These are phyloP conservation scores for Tigriopus californicus DNA, from an alignment of 2,888 invertebrate genomes.

Conservation along the genomic window DNA sequence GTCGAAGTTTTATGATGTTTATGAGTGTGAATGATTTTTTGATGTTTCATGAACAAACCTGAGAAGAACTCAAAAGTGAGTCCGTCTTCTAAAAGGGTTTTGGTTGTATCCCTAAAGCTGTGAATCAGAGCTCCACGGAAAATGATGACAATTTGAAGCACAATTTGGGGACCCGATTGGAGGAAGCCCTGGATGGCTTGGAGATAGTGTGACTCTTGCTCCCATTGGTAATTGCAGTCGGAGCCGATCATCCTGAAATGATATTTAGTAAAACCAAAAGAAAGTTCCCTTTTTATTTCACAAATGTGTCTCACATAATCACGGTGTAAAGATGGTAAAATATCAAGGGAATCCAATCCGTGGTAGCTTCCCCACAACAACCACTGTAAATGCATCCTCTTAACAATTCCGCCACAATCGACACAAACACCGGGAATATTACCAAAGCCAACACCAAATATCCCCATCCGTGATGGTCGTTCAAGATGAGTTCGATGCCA, in stretches of 20 bases:
- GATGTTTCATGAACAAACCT: no score
- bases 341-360: constrained; percentile 6
- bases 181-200: neutral
- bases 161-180: constrained; percentile 1
- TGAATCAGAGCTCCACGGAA: constrained; percentile 7
- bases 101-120: neutral
- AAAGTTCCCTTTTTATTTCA: neutral
- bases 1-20: neutral
- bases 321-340: constrained; percentile 9
- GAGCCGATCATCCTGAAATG: constrained; percentile 9
- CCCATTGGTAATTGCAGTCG: neutral
- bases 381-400: constrained; percentile 8
- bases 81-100: neutral
- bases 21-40: no score
- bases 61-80: no score
- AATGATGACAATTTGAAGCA: constrained; percentile 8
- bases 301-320: neutral
- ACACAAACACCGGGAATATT: neutral
- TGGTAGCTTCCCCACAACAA: constrained; percentile 7
- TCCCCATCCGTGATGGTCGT: constrained; percentile 8
- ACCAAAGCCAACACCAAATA: neutral
- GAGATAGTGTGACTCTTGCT: neutral
- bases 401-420: neutral
- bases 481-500: constrained; percentile 14
- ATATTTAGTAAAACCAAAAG: no score